phyloP scores from a whole-genome alignment of 2,888 invertebrate species.

The Tenthredo mesomela region DNA sequence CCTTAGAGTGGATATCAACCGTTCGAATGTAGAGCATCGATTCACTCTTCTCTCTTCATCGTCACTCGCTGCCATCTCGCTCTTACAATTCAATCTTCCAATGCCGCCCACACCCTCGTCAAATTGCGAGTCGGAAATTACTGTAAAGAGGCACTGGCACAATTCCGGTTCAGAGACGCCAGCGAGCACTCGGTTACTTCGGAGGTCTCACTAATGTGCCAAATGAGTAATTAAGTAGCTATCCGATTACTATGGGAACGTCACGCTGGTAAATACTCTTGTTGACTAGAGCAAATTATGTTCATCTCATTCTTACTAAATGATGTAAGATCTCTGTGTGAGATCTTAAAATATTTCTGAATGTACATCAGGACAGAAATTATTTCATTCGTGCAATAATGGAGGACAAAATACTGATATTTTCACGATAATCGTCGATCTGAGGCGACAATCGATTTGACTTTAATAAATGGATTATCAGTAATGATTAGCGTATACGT shows the following conservation, averaged over 20 bases:
- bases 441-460: not conserved
- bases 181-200: slow-evolving; percentile 12
- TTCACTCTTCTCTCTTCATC: not conserved
- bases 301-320: not conserved
- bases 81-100: slow-evolving; percentile 8
- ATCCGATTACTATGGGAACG: slow-evolving; percentile 15
- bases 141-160: slow-evolving; percentile 42
- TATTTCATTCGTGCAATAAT: not conserved
- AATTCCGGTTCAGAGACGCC: not conserved
- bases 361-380: not conserved
- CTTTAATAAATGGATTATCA: not conserved
- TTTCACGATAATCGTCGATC: not conserved
- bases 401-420: not conserved
- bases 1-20: not conserved
- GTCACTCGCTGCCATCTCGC: not conserved
- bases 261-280: not conserved
- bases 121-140: slow-evolving; percentile 34
- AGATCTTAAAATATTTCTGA: not conserved
- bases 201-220: slow-evolving; percentile 39
- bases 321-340: not conserved
- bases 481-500: not conserved
- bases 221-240: slow-evolving; percentile 46
- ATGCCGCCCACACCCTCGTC: slow-evolving; percentile 23
- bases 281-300: not conserved
- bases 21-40: slow-evolving; percentile 25